Evolutionary conservation across 2,113 vertebrate genomes (phyloP), one percentile per base, ranked within the genome.

Genomic region (Mormyrus lacerda): DNA sequence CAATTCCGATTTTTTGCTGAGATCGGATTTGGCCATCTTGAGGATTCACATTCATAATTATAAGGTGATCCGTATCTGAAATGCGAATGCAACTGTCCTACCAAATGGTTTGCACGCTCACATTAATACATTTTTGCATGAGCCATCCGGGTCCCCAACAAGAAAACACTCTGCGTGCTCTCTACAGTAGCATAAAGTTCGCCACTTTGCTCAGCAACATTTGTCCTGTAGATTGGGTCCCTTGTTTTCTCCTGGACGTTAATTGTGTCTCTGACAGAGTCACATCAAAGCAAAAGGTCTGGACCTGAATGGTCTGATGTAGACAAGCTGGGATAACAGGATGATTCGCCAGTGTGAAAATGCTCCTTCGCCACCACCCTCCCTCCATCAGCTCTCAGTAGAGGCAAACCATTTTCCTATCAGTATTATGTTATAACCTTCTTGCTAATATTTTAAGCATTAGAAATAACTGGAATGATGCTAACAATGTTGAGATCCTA

Each of bases 391-490:
- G 31, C 19, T 6, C 35, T 79, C 35, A 79, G 31, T 35, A 35
- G 35, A 79, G 11, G 11, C 31, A 73, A 13, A 31, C 13, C 4
- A 15, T 73, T 73, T 55, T 73, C 27, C n/a, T 31, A 31, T 73
- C 31, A 58, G 31, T 21, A 55, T 19, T 5, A 87, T 47, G 17
- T 76, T 48, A 27, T 88, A 21, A 9, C 45, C 87, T 45, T 88
- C 61, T 51, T 88, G 27, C 39, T 50, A 21, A 58, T 27, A 44
- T 65, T 39, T 44, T 42, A 58, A 21, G 35, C 2, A 83, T 55
- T 44, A 39, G 39, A 39, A 42, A 31, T 31, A 45, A 27, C 39
- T 85, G 88, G 88, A 89, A 89, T 89, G 79, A 85, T 44, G 15
- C n/a, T 17, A 42, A 10, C 48, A 53, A 48, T 58, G 51, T 42